Evolutionary conservation across 2,888 invertebrate species (phyloP).

Genomic region (Gastracanthus pulcherrimus): DNA sequence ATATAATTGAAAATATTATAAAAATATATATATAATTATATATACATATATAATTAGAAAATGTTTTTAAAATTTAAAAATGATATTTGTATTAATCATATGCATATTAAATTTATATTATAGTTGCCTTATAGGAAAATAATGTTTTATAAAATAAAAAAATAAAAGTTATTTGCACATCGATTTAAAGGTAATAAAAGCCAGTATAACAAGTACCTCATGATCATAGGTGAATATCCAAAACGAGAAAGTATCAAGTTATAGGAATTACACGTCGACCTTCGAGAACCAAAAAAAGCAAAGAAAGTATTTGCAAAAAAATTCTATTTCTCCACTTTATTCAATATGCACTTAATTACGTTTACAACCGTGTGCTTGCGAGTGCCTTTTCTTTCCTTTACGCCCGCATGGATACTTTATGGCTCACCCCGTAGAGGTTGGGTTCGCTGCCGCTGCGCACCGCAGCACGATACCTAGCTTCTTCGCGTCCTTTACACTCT

Average conservation of each 20-base stretch:
- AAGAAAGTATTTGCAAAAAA: constrained; percentile 6
- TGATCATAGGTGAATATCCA: not conserved
- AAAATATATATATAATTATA: too few relatives aligned
- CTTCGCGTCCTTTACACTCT: not conserved
- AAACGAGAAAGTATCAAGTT: constrained; percentile 5
- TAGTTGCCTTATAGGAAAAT: too few relatives aligned
- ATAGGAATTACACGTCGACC: not conserved
- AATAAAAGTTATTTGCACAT: not conserved
- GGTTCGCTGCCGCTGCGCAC: not conserved
- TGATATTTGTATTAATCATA: too few relatives aligned
- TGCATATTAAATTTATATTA: too few relatives aligned
- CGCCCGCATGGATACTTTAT: constrained; percentile 44
- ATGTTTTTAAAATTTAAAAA: too few relatives aligned
- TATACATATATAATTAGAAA: too few relatives aligned
- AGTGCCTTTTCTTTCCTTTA: constrained; percentile 46
- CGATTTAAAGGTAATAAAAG: not conserved
- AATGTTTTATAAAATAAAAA: not conserved
- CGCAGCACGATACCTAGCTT: constrained; percentile 26
- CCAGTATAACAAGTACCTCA: not conserved
- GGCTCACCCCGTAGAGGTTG: constrained; percentile 23
- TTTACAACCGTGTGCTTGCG: constrained; percentile 31
- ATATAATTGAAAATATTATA: too few relatives aligned
- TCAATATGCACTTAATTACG: constrained; percentile 55
- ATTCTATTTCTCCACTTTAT: constrained; percentile 45
- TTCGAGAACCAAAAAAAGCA: not conserved